Conservation (phyloP, 2,888 invertebrate species). For the Pseudanteris insignis region DNA sequence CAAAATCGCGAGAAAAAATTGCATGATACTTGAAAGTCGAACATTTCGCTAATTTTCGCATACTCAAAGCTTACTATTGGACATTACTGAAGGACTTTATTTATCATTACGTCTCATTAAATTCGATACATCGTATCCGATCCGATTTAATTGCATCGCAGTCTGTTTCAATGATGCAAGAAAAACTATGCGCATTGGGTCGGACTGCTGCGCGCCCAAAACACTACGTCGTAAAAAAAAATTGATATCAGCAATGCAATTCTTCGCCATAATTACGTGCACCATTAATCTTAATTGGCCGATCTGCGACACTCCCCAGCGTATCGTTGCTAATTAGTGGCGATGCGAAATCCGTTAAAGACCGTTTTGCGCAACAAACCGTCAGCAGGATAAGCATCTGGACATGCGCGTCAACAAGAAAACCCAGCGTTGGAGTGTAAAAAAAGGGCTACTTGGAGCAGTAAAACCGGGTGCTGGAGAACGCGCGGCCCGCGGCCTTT, state of each 20-base stretch:
- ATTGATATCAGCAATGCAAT: slow-evolving; percentile 28
- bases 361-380: slow-evolving; percentile 35
- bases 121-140: slow-evolving; percentile 25
- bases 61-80: background rate
- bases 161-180: slow-evolving; percentile 10
- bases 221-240: too few species aligned
- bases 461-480: background rate
- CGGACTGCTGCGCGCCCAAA: background rate
- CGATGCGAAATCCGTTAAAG: slow-evolving; percentile 37
- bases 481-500: background rate
- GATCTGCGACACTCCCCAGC: slow-evolving; percentile 20
- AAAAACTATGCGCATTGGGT: slow-evolving; percentile 19
- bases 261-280: slow-evolving; percentile 29
- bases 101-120: slow-evolving; percentile 32
- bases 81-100: slow-evolving; percentile 16
- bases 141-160: slow-evolving; percentile 20
- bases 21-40: background rate
- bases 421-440: slow-evolving; percentile 23
- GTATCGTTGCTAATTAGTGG: slow-evolving; percentile 36
- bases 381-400: slow-evolving; percentile 38
- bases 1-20: background rate
- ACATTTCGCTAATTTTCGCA: background rate
- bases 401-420: slow-evolving; percentile 39
- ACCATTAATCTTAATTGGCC: slow-evolving; percentile 37
- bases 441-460: slow-evolving; percentile 8